Evolutionary conservation across 2,888 invertebrate species (phyloP).

Genomic region (Phytoseiulus persimilis): DNA sequence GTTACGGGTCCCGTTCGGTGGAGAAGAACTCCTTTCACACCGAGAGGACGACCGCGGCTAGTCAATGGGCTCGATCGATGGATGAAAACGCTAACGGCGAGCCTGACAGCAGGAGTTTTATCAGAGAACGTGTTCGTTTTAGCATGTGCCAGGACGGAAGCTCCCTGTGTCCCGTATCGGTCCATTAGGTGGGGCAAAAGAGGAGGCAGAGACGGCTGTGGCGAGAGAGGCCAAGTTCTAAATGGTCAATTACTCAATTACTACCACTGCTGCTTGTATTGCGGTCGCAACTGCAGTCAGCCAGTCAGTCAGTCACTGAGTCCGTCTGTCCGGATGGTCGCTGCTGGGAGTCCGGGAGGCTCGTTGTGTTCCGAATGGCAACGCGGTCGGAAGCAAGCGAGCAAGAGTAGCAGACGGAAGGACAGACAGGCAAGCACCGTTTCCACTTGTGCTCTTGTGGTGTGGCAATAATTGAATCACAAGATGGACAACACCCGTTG

Average conservation of each 20-base stretch:
- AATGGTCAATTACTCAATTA: slow-evolving; percentile 5
- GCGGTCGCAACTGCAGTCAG: not conserved
- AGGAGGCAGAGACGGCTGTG: not conserved
- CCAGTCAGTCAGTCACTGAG: not conserved
- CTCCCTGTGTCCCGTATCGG: not conserved
- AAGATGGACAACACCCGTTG: slow-evolving; percentile 31
- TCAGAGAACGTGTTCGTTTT: not conserved
- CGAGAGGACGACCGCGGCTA: not conserved
- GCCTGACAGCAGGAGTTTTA: not conserved
- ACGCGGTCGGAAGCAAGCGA: not conserved
- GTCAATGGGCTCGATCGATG: not conserved
- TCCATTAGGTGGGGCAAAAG: not conserved
- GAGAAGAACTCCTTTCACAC: not conserved
- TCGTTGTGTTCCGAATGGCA: not conserved
- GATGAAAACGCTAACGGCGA: not conserved
- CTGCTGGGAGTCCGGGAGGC: not conserved
- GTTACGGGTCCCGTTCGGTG: too few relatives aligned
- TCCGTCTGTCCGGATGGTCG: not conserved
- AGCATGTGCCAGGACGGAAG: not conserved
- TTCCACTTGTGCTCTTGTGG: not conserved
- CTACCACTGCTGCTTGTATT: not conserved
- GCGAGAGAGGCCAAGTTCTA: not conserved
- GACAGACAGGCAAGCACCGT: not conserved
- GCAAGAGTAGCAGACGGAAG: not conserved
- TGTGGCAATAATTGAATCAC: slow-evolving; percentile 35